Evolutionary conservation across 2,888 invertebrate species (phyloP).

Genomic region (Zeuzera pyrina): DNA sequence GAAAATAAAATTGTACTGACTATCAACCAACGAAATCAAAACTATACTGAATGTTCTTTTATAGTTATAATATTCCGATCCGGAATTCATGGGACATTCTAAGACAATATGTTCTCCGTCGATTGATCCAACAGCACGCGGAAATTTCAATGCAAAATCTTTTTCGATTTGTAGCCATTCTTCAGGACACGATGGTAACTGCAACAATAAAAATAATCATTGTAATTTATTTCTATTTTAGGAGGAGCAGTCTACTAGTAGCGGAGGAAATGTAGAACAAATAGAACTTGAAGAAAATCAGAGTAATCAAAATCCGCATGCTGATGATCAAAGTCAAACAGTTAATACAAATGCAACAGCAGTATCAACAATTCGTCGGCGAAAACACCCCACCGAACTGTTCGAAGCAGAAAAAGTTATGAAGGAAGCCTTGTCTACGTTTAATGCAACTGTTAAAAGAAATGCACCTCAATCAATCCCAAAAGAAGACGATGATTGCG

Average conservation of each 20-base stretch:
- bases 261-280: too few relatives aligned
- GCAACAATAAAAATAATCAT: conserved; percentile 5
- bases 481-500: conserved; percentile 13
- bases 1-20: conserved; percentile 15
- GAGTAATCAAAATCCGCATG: too few relatives aligned
- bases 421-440: conserved; percentile 4
- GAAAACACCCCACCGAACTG: background rate
- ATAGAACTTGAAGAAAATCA: too few relatives aligned
- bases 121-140: conserved; percentile 7
- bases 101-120: conserved; percentile 17
- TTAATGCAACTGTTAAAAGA: conserved; percentile 10
- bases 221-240: conserved; percentile 3
- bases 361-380: conserved; percentile 3
- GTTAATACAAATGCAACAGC: too few relatives aligned
- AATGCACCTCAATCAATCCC: conserved; percentile 8
- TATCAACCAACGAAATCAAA: conserved; percentile 16
- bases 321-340: too few relatives aligned
- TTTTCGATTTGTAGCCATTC: conserved; percentile 9
- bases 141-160: conserved; percentile 4
- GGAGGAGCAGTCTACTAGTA: too few relatives aligned
- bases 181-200: conserved; percentile 5
- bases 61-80: conserved; percentile 13
- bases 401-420: background rate
- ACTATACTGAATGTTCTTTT: conserved; percentile 16
- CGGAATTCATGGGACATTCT: conserved; percentile 14